Conservation (phyloP, 1,140 invertebrate species). For the Whitmania pigra region DNA sequence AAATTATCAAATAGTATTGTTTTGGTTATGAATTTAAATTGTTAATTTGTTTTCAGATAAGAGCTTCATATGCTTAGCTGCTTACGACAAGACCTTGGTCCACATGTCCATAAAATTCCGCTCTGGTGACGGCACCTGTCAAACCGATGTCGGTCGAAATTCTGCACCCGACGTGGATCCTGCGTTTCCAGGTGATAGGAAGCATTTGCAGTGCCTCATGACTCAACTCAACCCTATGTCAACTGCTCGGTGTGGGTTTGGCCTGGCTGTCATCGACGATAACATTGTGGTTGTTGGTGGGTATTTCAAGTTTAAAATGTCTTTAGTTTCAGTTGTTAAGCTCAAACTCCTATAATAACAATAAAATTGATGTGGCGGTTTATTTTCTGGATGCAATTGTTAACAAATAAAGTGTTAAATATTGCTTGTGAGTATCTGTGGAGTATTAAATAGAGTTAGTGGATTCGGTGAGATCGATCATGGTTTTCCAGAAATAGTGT, state of each 20-base stretch:
- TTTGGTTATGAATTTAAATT: constrained; percentile 49
- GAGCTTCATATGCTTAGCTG: constrained; percentile 54
- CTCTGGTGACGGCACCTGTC: constrained; percentile 40
- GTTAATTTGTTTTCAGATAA: constrained; percentile 50
- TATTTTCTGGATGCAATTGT: too few relatives aligned
- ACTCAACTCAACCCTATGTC: constrained; percentile 54
- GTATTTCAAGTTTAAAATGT: constrained; percentile 27
- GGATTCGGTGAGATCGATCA: too few relatives aligned
- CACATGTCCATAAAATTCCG: constrained; percentile 50
- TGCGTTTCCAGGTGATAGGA: constrained; percentile 23
- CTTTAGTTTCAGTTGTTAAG: too few relatives aligned
- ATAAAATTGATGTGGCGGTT: too few relatives aligned
- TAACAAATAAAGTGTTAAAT: too few relatives aligned
- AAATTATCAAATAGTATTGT: constrained; percentile 27
- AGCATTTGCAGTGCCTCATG: constrained; percentile 41
- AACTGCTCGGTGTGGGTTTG: constrained; percentile 58
- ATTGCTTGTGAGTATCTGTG: too few relatives aligned
- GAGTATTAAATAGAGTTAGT: too few relatives aligned
- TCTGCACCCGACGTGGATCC: constrained; percentile 24
- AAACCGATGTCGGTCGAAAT: constrained; percentile 17
- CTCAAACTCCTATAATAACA: too few relatives aligned
- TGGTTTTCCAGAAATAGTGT: too few relatives aligned
- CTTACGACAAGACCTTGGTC: constrained; percentile 51
- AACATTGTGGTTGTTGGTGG: constrained; percentile 60
- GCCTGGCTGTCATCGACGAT: constrained; percentile 55